Evolutionary conservation across 2,113 vertebrate species (phyloP), one percentile per base, ranked within the genome.

Genomic region (Coracopsis vasa): DNA sequence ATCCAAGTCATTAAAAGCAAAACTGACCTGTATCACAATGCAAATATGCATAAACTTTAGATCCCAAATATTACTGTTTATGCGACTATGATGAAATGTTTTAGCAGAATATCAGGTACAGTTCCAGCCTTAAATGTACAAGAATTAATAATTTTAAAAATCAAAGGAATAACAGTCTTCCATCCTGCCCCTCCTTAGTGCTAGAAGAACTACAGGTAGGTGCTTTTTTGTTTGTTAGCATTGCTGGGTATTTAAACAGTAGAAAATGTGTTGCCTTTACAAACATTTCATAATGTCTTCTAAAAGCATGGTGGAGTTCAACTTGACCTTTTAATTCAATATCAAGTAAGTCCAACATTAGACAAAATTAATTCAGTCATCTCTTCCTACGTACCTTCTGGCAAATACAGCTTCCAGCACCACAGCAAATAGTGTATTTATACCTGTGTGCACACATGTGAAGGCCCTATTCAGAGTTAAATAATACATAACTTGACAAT

Each of bases 401-500:
- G 25, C 37, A 96, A 81, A 92, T 80, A 61, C 0, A 53, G 42
- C 35, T 91, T 86, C 21, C 28, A 82, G 54, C 25, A 71, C 13
- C 9, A 17, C 13, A 86, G 39, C 13, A 86, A 86, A 83, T 74
- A 86, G 10, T 48, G 31, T 80, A 58, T 79, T 35, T 67, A 21
- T 86, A 90, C 33, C 39, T 56, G 13, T 54, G 45, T 88, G 42
- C 53, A 85, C 91, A 83, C 25, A 44, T 65, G 35, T 72, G 60
- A 89, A 78, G 39, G 24, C 11, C 47, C 9, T 84, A 51, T 83
- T 92, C 33, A 54, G 18, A 47, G 95, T 77, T 94, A 92, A 96
- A 95, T 96, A 93, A 95, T 88, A 77, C 35, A 86, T 78, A 83
- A 37, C 50, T 78, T 81, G 58, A 73, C 42, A 88, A 95, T 86